These are phyloP conservation scores for Amblyraja radiata DNA, from an alignment of 2,797 vertebrate species.

Conservation along the genomic window DNA sequence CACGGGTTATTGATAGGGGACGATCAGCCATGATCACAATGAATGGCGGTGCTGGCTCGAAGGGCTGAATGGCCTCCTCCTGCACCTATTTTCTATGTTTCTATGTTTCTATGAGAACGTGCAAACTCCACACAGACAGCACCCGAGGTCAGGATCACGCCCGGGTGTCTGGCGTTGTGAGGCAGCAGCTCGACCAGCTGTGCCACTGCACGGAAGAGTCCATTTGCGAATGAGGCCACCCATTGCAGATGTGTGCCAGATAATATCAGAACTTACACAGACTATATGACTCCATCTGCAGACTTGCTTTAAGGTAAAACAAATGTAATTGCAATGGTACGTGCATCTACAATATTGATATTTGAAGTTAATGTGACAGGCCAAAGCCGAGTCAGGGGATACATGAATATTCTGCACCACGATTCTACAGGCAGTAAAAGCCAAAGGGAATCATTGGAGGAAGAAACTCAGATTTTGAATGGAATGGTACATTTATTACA, in stretches of 20 bases:
- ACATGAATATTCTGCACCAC: background rate
- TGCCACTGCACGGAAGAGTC: background rate
- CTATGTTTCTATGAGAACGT: too few relatives aligned
- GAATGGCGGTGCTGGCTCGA: too few relatives aligned
- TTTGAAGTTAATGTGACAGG: background rate
- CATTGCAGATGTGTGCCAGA: background rate
- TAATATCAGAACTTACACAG: background rate
- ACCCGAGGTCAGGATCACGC: too few relatives aligned
- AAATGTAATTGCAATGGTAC: background rate
- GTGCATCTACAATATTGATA: background rate
- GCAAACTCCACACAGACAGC: too few relatives aligned
- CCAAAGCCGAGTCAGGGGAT: too few relatives aligned
- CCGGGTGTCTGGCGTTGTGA: too few relatives aligned
- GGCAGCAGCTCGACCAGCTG: too few relatives aligned
- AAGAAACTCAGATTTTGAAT: background rate
- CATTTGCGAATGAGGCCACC: background rate
- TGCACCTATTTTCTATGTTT: too few relatives aligned
- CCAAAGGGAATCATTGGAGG: background rate
- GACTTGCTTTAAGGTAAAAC: background rate
- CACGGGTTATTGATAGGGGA: too few relatives aligned
- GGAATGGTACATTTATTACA: background rate
- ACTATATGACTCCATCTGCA: background rate
- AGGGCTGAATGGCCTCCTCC: too few relatives aligned
- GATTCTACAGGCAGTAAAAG: background rate
- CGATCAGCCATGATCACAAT: too few relatives aligned